Evolutionary conservation across 2,797 vertebrate species (phyloP).

Genomic region (Argya squamiceps): DNA sequence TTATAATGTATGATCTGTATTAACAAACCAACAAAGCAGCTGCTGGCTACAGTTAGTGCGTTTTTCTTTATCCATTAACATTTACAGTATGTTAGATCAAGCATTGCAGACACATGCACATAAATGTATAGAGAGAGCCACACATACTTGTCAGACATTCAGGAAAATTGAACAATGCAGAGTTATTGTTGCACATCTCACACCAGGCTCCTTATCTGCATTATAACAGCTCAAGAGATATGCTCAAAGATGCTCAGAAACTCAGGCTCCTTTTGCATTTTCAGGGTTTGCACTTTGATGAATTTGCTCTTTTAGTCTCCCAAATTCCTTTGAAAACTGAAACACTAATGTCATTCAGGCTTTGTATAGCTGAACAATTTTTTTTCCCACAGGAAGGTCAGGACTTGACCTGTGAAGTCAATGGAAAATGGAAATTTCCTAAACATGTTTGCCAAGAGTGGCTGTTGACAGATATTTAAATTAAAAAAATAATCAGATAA

Average conservation of each 20-base stretch:
- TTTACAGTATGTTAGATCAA: not conserved
- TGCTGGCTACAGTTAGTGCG: not conserved
- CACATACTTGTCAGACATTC: not conserved
- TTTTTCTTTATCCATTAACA: not conserved
- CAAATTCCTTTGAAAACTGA: slow-evolving; percentile 13
- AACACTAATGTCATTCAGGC: not conserved
- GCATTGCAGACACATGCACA: not conserved
- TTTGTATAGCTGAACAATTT: not conserved
- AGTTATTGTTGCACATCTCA: not conserved
- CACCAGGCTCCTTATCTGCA: not conserved
- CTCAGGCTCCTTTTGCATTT: not conserved
- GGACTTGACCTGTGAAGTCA: slow-evolving; percentile 10
- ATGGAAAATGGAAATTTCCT: slow-evolving; percentile 34
- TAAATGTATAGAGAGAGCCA: not conserved
- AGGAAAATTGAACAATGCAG: slow-evolving; percentile 6
- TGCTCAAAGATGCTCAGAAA: not conserved
- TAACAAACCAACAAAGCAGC: slow-evolving; percentile 27
- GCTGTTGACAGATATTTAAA: not conserved
- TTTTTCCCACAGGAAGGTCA: not conserved
- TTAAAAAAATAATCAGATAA: not conserved
- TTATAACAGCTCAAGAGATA: not conserved
- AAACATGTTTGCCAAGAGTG: not conserved
- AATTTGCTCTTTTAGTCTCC: not conserved
- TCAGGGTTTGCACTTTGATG: not conserved
- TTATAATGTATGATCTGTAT: slow-evolving; percentile 1